A percentile compares a stretch with the other conserved stretches of the same genome.
phyloP scores from a whole-genome alignment of 2,888 invertebrate genomes.

The Embidobia sp. region DNA sequence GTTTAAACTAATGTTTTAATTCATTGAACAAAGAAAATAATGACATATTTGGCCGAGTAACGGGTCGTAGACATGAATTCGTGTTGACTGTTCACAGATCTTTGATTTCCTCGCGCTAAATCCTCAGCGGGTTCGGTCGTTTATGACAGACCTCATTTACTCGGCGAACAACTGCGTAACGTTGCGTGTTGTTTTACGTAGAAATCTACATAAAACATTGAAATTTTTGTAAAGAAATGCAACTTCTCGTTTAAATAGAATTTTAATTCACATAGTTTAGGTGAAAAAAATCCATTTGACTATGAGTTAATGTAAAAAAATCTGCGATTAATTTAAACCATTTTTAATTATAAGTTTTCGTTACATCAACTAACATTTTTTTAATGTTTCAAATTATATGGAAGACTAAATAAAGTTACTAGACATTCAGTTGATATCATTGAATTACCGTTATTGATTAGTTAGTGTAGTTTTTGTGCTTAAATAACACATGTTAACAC shows the following conservation, averaged over 20 bases:
- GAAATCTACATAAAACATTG: conserved; percentile 34
- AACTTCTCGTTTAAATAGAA: conserved; percentile 7
- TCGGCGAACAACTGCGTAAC: conserved; percentile 23
- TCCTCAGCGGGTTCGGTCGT: conserved; percentile 54
- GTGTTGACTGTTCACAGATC: conserved; percentile 70
- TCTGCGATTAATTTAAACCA: too few relatives aligned
- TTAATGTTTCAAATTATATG: too few relatives aligned
- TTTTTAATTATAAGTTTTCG: too few relatives aligned
- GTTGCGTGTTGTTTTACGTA: conserved; percentile 18
- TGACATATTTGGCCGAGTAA: conserved; percentile 27
- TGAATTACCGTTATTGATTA: too few relatives aligned
- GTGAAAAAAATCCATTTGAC: too few relatives aligned
- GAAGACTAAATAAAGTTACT: too few relatives aligned
- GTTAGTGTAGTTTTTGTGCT: too few relatives aligned
- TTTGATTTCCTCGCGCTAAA: conserved; percentile 75
- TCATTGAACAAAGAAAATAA: conserved; percentile 12
- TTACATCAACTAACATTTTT: too few relatives aligned
- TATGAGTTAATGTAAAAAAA: too few relatives aligned
- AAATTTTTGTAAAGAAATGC: conserved; percentile 24
- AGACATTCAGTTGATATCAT: too few relatives aligned
- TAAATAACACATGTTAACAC: too few relatives aligned
- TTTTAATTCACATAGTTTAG: too few relatives aligned
- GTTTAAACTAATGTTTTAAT: conserved; percentile 1
- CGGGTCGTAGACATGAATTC: conserved; percentile 41
- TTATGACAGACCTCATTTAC: conserved; percentile 50